These are phyloP conservation scores for Nycticebus coucang DNA, from an alignment of 2,113 vertebrate genomes.

Conservation along the genomic window DNA sequence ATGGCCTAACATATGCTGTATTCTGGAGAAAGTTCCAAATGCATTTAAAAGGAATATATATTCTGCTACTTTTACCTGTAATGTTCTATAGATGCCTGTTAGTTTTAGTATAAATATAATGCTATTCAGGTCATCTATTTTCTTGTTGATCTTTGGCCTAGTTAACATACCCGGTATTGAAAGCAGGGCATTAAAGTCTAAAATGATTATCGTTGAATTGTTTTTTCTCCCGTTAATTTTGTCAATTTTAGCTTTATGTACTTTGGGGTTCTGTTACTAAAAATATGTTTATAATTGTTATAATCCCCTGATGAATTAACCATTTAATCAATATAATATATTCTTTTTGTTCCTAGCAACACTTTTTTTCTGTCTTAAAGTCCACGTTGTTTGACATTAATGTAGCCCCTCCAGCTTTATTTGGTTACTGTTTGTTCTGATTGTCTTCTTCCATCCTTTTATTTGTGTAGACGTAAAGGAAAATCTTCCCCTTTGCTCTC, in stretches of 20 bases:
- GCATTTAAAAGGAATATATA: background rate
- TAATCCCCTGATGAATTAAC: background rate
- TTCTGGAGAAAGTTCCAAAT: background rate
- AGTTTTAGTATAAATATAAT: background rate
- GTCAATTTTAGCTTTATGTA: background rate
- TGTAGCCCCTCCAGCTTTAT: background rate
- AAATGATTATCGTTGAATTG: background rate
- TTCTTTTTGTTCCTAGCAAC: background rate
- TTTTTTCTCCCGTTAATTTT: background rate
- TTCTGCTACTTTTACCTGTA: background rate
- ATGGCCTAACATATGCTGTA: background rate
- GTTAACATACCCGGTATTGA: background rate
- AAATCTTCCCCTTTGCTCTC: background rate
- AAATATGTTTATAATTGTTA: background rate
- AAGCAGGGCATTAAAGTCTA: background rate
- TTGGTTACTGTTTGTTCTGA: background rate
- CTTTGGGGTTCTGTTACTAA: background rate
- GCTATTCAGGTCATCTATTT: background rate
- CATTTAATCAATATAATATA: background rate
- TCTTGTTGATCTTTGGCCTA: background rate
- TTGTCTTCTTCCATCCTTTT: background rate
- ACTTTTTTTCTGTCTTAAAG: background rate
- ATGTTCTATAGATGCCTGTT: background rate
- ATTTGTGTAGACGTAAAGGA: background rate
- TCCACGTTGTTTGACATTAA: background rate